phyloP scores from a whole-genome alignment of 2,113 vertebrate species.

The Menura novaehollandiae region DNA sequence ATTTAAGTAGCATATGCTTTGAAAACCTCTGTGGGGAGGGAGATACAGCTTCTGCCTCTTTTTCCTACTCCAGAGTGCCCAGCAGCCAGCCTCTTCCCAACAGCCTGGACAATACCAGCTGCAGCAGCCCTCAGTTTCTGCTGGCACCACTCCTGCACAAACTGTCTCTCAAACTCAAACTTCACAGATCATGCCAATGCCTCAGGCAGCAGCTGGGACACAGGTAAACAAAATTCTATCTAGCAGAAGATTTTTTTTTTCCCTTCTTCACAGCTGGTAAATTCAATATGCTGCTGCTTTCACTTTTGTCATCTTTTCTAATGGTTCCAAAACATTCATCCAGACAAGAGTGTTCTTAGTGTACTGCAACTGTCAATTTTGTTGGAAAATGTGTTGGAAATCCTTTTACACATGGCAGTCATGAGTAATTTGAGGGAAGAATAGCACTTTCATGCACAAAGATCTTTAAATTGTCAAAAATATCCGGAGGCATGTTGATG shows the following conservation, averaged over 20 bases:
- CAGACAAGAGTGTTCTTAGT: background rate
- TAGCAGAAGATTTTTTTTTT: background rate
- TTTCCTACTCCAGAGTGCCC: slow-evolving; percentile 55
- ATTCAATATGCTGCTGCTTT: background rate
- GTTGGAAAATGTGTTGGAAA: background rate
- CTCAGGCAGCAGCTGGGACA: slow-evolving; percentile 72
- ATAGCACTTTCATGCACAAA: background rate
- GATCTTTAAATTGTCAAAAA: background rate
- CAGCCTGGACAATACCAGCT: slow-evolving; percentile 70
- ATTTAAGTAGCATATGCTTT: background rate
- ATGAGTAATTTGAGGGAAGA: background rate
- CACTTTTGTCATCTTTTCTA: slow-evolving; percentile 17
- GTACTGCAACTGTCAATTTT: background rate
- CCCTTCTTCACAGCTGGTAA: background rate
- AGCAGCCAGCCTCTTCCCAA: slow-evolving; percentile 67
- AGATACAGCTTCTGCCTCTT: slow-evolving; percentile 27
- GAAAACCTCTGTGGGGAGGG: background rate
- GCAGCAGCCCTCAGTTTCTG: slow-evolving; percentile 66
- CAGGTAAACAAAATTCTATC: slow-evolving; percentile 68
- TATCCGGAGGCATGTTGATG: background rate
- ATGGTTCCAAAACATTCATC: background rate
- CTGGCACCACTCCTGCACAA: slow-evolving; percentile 54
- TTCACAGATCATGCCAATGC: slow-evolving; percentile 65
- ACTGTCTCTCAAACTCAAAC: slow-evolving; percentile 63
- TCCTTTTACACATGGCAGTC: background rate